phyloP scores from a whole-genome alignment of 2,797 vertebrate genomes.

The Pteropus rufus region DNA sequence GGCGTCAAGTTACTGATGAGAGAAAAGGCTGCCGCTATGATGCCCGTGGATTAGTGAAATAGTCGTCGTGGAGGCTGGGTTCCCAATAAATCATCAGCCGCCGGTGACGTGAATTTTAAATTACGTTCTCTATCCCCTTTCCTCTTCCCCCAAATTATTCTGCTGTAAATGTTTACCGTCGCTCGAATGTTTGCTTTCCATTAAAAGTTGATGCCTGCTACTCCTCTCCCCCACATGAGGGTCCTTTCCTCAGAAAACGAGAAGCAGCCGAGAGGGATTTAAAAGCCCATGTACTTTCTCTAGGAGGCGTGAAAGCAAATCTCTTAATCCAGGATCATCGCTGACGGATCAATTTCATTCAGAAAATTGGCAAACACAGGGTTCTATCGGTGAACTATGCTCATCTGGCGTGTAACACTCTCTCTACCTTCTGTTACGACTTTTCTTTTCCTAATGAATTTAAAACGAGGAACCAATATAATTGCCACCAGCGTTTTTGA shows the following conservation, averaged over 20 bases:
- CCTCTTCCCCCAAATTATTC: constrained; percentile 65
- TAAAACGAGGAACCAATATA: background rate
- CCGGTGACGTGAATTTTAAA: constrained; percentile 67
- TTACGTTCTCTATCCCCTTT: constrained; percentile 49
- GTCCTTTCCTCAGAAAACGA: background rate
- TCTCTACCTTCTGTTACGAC: background rate
- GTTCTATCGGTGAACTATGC: background rate
- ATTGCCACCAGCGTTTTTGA: background rate
- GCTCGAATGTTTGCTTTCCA: constrained; percentile 69
- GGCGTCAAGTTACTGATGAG: constrained; percentile 79
- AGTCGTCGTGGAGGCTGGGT: constrained; percentile 68
- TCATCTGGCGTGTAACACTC: no score
- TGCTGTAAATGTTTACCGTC: constrained; percentile 65
- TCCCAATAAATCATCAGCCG: constrained; percentile 71
- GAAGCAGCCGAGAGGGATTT: constrained; percentile 15
- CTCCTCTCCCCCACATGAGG: background rate
- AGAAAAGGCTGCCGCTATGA: constrained; percentile 73
- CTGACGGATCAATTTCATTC: constrained; percentile 34
- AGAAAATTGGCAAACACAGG: background rate
- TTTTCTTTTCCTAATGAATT: background rate
- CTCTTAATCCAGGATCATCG: constrained; percentile 13
- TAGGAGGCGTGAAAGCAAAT: constrained; percentile 31
- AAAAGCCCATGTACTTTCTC: constrained; percentile 1
- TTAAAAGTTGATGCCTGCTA: constrained; percentile 58
- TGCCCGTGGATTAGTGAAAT: constrained; percentile 79